Conservation (phyloP, 2,888 invertebrate genomes). For the Anaspis maculata region DNA sequence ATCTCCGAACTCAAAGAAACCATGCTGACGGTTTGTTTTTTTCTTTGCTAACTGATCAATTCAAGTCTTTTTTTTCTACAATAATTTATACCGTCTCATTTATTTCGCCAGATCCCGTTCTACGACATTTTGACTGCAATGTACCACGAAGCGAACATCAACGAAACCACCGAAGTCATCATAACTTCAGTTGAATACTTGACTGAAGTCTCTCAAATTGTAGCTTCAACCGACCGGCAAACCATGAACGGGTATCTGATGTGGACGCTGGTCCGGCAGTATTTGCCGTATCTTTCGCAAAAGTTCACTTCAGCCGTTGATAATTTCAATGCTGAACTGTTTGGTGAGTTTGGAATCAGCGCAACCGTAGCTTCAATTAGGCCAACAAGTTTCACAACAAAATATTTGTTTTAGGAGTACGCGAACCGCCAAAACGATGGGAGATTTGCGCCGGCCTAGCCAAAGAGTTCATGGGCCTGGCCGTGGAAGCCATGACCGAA, state of each 20-base stretch:
- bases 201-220: conserved; percentile 44
- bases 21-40: conserved; percentile 38
- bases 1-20: conserved; percentile 41
- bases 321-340: conserved; percentile 29
- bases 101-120: conserved; percentile 42
- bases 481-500: conserved; percentile 41
- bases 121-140: conserved; percentile 43
- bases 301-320: conserved; percentile 31
- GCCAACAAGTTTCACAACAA: conserved; percentile 1
- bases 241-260: conserved; percentile 52
- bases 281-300: conserved; percentile 48
- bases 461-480: conserved; percentile 44
- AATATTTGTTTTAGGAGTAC: conserved; percentile 24
- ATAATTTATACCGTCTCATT: too few relatives aligned
- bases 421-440: conserved; percentile 39
- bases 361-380: neutral
- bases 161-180: conserved; percentile 46
- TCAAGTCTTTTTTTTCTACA: neutral
- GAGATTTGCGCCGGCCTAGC: conserved; percentile 46
- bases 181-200: conserved; percentile 47
- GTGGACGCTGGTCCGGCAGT: conserved; percentile 48
- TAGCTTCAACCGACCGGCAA: conserved; percentile 45
- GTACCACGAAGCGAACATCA: conserved; percentile 44
- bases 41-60: neutral
- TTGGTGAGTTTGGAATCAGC: conserved; percentile 29